Evolutionary conservation across 37 sponge, comb jelly and placozoan genomes (phyloP).

Genomic region (Petrosia ficiformis): DNA sequence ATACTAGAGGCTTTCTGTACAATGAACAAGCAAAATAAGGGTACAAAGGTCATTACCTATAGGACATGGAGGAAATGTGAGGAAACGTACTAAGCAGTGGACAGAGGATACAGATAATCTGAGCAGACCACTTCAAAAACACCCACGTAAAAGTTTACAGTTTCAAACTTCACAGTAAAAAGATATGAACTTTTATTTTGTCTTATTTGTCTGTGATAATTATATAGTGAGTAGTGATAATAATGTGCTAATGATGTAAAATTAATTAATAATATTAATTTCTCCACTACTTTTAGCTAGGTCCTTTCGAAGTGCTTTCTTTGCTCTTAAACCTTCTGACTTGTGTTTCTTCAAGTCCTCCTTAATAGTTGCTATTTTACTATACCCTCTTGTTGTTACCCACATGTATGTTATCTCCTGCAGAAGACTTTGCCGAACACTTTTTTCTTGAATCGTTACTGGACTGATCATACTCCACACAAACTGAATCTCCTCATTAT

Average conservation of each 20-base stretch:
- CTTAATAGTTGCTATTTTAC: not conserved
- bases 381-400: slow-evolving; percentile 5
- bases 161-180: no score
- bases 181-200: not conserved
- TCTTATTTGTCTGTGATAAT: not conserved
- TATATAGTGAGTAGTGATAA: not conserved
- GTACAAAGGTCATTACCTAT: slow-evolving; percentile 2
- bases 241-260: not conserved
- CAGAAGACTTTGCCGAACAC: not conserved
- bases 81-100: slow-evolving; percentile 6
- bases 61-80: slow-evolving; percentile 6
- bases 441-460: not conserved
- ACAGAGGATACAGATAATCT: not conserved
- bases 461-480: not conserved
- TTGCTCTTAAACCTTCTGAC: not conserved
- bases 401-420: not conserved
- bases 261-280: not conserved
- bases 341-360: not conserved
- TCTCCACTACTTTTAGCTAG: not conserved
- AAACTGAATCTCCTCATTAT: slow-evolving; percentile 4
- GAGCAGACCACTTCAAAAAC: slow-evolving; percentile 7
- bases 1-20: slow-evolving; percentile 12
- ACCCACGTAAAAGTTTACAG: not conserved
- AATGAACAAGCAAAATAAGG: slow-evolving; percentile 1
- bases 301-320: not conserved